Conservation (phyloP, 2,888 invertebrate species). For the Tolmerus cingulatus region DNA sequence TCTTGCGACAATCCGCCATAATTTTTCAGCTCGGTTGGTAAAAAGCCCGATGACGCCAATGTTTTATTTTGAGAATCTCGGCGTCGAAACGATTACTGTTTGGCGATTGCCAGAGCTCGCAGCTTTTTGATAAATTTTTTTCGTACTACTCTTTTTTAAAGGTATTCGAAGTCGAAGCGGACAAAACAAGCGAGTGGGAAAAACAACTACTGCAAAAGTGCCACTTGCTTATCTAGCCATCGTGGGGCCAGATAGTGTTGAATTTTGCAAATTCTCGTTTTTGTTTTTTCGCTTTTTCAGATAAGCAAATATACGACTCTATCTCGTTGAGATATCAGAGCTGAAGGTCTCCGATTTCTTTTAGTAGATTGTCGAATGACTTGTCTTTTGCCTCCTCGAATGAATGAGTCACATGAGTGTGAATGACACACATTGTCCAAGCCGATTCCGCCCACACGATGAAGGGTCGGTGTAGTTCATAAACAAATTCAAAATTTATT, state of each 20-base stretch:
- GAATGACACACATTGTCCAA: background rate
- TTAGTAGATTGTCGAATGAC: background rate
- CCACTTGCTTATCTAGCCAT: slow-evolving; percentile 5
- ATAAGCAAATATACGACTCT: background rate
- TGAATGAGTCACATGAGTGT: background rate
- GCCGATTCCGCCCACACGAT: background rate
- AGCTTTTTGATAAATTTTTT: background rate
- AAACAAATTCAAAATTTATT: background rate
- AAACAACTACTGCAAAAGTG: background rate
- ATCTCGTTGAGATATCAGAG: background rate
- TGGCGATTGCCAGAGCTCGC: background rate
- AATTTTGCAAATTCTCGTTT: background rate
- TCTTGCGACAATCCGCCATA: background rate
- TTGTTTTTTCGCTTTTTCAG: background rate
- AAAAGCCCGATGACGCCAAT: slow-evolving; percentile 20
- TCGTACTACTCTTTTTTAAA: background rate
- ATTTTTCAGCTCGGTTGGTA: background rate
- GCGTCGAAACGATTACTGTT: background rate
- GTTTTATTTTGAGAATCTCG: slow-evolving; percentile 27
- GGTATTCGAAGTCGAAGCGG: background rate
- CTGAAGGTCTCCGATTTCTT: background rate
- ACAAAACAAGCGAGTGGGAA: background rate
- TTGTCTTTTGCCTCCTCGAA: background rate
- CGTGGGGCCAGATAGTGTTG: background rate
- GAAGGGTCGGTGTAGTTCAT: background rate